Evolutionary conservation across 2,113 vertebrate species (phyloP), one percentile per base, ranked within the genome.

Genomic region (Apteryx mantelli): DNA sequence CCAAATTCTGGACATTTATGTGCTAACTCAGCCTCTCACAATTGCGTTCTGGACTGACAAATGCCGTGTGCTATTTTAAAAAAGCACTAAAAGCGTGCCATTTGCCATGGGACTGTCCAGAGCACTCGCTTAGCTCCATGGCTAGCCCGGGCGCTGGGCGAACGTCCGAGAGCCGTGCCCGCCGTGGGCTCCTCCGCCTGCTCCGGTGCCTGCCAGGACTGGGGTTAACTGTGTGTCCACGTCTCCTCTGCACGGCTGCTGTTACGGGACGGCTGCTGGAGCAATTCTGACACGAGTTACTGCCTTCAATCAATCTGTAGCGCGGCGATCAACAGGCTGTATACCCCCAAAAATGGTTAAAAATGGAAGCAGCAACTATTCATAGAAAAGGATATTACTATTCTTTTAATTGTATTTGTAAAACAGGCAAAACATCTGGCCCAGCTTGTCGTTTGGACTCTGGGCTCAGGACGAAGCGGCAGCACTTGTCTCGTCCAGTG

Each of bases 1-100:
- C 93, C 89, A 86, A 70, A 88, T 95, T 77, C 94, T 90, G 82
- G 93, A 86, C 64, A 5, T 93, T 74, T 86, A 50, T 90, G 14
- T 78, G 40, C 90, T 91, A 85, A 91, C 90, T 95, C 93, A 90
- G 76, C 88, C 82, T 93, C 94, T 91, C 83, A 68, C 92, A 32
- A 48, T 34, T 24, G 8, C 64, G 30, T 26, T 71, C 63, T 40
- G 65, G 7, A 11, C n/a, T 89, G 13, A 3, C 90, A 85, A 71
- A 88, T 68, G 28, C 1, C 42, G 7, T 9, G 50, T 5, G 5
- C 79, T 94, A 5, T 55, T 93, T 94, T 91, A 83, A 22, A 7
- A 66, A 73, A 86, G 63, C 64, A 25, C 32, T 42, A 53, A 73
- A 52, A 69, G 40, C 58, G 79, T 20, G 3, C 26, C 9, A 0